Percentiles rank a stretch among this genome's conserved stretches.
Evolutionary conservation across 64 coral and sea anemone species (phyloP).

Genomic region (Catalaphyllia jardinei): DNA sequence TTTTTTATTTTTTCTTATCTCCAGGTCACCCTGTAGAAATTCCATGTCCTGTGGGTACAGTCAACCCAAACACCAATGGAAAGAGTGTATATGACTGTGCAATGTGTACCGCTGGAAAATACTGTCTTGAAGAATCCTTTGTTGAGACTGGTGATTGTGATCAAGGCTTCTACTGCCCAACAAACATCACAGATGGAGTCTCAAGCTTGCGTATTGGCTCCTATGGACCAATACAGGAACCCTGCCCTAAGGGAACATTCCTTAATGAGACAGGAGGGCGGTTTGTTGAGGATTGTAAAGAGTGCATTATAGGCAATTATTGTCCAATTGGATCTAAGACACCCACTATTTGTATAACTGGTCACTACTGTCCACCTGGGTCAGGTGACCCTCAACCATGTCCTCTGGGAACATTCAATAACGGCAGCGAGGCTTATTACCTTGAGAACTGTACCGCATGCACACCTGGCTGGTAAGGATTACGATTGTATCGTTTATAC

Average conservation of each 20-base stretch:
- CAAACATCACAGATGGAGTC: slow-evolving; percentile 96
- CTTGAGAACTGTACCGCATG: slow-evolving; percentile 91
- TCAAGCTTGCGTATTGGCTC: slow-evolving; percentile 84
- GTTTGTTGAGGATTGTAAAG: slow-evolving; percentile 64
- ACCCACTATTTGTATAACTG: slow-evolving; percentile 74
- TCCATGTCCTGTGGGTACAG: slow-evolving; percentile 93
- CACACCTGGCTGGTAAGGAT: slow-evolving; percentile 92
- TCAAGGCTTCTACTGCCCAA: slow-evolving; percentile 92
- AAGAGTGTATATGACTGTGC: slow-evolving; percentile 64
- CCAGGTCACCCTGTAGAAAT: slow-evolving; percentile 75
- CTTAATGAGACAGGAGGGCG: slow-evolving; percentile 71
- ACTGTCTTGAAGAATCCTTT: slow-evolving; percentile 78
- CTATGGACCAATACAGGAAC: slow-evolving; percentile 83
- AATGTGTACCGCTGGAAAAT: slow-evolving; percentile 90
- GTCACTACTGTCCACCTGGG: slow-evolving; percentile 90
- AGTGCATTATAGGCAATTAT: slow-evolving; percentile 74
- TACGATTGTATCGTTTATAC: too few species aligned
- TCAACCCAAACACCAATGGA: slow-evolving; percentile 64
- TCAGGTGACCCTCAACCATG: slow-evolving; percentile 96
- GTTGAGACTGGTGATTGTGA: slow-evolving; percentile 65
- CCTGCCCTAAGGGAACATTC: slow-evolving; percentile 87
- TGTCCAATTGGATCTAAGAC: slow-evolving; percentile 80
- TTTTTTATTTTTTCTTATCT: not conserved
- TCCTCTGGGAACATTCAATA: slow-evolving; percentile 86
- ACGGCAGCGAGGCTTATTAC: slow-evolving; percentile 66